phyloP scores from a whole-genome alignment of 2,888 invertebrate genomes.

The Saturnia japonica region DNA sequence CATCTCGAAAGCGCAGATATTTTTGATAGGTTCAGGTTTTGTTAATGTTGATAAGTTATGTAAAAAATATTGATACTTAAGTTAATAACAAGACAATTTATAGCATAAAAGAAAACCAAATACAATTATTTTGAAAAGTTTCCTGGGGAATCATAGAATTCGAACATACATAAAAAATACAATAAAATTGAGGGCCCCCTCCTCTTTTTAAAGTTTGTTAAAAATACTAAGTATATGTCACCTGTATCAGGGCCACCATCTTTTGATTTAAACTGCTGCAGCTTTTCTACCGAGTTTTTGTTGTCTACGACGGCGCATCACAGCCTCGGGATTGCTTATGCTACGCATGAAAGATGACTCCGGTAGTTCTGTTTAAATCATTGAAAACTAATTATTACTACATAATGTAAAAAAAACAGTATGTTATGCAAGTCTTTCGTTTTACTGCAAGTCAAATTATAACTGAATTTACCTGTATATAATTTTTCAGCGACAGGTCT shows the following conservation, averaged over 20 bases:
- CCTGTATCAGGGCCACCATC: constrained; percentile 97
- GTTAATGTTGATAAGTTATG: background rate
- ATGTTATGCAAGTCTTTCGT: background rate
- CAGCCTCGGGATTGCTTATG: constrained; percentile 99
- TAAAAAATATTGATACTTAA: background rate
- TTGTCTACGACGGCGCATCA: constrained; percentile 97
- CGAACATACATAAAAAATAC: no score
- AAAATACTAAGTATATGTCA: constrained; percentile 30
- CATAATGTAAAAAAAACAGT: background rate
- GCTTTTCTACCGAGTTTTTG: constrained; percentile 97
- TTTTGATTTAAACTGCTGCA: constrained; percentile 97
- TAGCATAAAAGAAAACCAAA: no score
- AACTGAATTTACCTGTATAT: constrained; percentile 86
- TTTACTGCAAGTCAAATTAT: background rate
- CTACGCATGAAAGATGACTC: constrained; percentile 99
- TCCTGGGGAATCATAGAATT: no score
- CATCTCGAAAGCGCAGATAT: background rate
- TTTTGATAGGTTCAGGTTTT: background rate
- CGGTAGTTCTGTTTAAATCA: constrained; percentile 87
- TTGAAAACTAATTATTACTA: background rate
- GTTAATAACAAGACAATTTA: no score
- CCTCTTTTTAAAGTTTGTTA: background rate
- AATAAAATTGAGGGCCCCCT: no score
- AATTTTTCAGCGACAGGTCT: constrained; percentile 94
- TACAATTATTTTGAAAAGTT: no score